Percentiles rank a stretch among this genome's conserved stretches.
phyloP scores from a whole-genome alignment of 1,140 invertebrate genomes.

The Zaprionus ornatus region DNA sequence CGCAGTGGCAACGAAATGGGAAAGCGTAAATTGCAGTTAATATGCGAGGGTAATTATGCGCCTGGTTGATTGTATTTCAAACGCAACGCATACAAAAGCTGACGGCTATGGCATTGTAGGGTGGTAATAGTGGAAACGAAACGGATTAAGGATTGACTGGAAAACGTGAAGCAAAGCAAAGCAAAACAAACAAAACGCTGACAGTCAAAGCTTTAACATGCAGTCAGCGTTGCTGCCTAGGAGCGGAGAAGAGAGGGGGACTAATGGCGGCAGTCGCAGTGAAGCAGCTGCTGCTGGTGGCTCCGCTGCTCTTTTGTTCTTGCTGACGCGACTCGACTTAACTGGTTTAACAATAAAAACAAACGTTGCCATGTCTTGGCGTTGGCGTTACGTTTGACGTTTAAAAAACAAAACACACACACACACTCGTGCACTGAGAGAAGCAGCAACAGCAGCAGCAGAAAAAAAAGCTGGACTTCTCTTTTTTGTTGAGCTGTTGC shows the following conservation, averaged over 20 bases:
- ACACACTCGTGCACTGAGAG: constrained; percentile 2
- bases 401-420: constrained; percentile 49
- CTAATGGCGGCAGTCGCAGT: constrained; percentile 14
- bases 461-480: constrained; percentile 52
- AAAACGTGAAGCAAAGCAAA: constrained; percentile 16
- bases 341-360: constrained; percentile 78
- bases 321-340: constrained; percentile 47
- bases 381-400: constrained; percentile 75
- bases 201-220: constrained; percentile 62
- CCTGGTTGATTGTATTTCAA: neutral
- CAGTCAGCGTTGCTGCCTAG: constrained; percentile 56
- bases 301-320: constrained; percentile 57
- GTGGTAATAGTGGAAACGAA: constrained; percentile 1
- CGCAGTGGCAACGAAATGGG: constrained; percentile 38
- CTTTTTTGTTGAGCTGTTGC: constrained; percentile 42
- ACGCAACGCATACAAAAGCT: neutral
- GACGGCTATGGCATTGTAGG: neutral
- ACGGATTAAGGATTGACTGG: constrained; percentile 14
- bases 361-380: constrained; percentile 54
- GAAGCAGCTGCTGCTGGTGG: constrained; percentile 45
- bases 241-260: constrained; percentile 6
- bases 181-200: constrained; percentile 60
- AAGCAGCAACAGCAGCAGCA: constrained; percentile 13
- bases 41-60: constrained; percentile 5
- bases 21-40: constrained; percentile 9